Evolutionary conservation across 2,888 invertebrate genomes (phyloP).

Genomic region (Tiliacea aurago): DNA sequence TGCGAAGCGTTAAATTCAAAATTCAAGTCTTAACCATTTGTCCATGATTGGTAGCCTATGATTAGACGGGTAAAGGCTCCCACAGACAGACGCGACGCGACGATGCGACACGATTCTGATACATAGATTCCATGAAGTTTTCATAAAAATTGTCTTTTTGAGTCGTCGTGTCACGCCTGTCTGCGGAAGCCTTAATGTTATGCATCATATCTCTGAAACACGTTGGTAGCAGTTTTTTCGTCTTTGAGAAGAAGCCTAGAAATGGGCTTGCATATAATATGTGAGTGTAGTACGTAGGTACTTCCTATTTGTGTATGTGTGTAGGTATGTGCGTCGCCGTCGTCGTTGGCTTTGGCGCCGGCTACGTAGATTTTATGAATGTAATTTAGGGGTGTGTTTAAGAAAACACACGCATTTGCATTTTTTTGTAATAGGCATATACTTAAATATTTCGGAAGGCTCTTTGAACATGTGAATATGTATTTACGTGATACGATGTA

Average conservation of each 20-base stretch:
- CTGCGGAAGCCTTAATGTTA: too few species aligned
- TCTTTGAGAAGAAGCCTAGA: background rate
- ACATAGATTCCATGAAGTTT: too few species aligned
- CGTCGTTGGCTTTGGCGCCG: background rate
- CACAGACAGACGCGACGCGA: too few species aligned
- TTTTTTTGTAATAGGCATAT: background rate
- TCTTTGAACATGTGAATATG: background rate
- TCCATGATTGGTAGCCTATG: background rate
- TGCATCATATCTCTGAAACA: background rate
- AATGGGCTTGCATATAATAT: background rate
- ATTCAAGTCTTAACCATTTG: background rate
- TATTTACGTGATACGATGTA: background rate
- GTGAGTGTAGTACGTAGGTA: background rate
- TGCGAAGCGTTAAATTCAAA: background rate
- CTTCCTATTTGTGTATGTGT: background rate
- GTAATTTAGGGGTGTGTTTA: slow-evolving; percentile 12
- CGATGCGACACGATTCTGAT: too few species aligned
- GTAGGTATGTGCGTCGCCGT: background rate
- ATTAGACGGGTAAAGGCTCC: too few species aligned
- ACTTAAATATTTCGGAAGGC: background rate
- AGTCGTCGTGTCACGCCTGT: too few species aligned
- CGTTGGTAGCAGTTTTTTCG: background rate
- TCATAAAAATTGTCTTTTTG: too few species aligned
- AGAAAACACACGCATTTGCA: background rate
- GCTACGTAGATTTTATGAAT: slow-evolving; percentile 21